Base-by-base conservation (phyloP, 2,888 invertebrate species). In the Hyles lineata region DNA sequence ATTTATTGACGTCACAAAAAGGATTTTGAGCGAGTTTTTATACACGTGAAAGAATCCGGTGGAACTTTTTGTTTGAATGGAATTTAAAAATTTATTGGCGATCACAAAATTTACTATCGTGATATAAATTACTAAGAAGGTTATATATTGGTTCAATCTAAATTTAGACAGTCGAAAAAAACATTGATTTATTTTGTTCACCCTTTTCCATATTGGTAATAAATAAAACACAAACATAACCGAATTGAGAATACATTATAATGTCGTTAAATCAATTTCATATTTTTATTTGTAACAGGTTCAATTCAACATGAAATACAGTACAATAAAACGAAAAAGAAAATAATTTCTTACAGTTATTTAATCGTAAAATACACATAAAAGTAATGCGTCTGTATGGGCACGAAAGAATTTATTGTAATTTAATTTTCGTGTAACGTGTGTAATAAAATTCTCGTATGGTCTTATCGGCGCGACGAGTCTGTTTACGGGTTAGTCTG, bases 11-110 rank as follows among this genome's bases (percentile, higher is more conserved):
- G 77, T 79, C 80, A 82, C 82, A 88, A 90, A 89, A 90, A 87
- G 90, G 87, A 91, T 90, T 90, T 86, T 86, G 84, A 87, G 89
- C 87, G 87, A 86, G 85, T 90, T 90, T 82, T 77, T 79, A 85
- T 69, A 72, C 62, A 72, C 71, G 75, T 83, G 85, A 89, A 89
- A 90, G 87, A 83, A 79, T 83, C 90, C 90, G 89, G 79, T 79
- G 75, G 70, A 71, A 75, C 78, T 74, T 77, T 85, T 85, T 84
- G 77, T 77, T 72, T 71, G 25, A 70, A 74, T 74, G 70, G 77
- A 77, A 79, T 76, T 50, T 74, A 71, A 80, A 85, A 84, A 84
- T 87, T 84, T 85, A 85, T 69, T 60, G 35, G 23, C 35, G 19
- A 35, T 72, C 35, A 43, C n/a, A 25, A 59, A 69, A 67, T 72